A percentile compares a stretch with the other conserved stretches of the same genome.
phyloP scores from a whole-genome alignment of 2,888 invertebrate genomes.

The Isoperla grammatica region DNA sequence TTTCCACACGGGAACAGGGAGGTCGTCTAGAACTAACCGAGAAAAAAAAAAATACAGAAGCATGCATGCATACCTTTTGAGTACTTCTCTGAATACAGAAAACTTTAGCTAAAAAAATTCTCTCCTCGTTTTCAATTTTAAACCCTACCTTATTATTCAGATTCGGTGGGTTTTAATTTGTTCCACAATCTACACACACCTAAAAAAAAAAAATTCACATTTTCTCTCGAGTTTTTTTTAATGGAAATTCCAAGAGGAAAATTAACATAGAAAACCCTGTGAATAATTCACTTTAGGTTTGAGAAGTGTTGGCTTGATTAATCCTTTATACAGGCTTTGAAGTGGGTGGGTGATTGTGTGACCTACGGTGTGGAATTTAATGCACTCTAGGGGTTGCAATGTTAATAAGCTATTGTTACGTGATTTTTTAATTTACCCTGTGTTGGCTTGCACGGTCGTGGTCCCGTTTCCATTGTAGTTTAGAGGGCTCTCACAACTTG shows the following conservation, averaged over 20 bases:
- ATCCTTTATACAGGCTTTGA: too few relatives aligned
- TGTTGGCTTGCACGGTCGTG: too few relatives aligned
- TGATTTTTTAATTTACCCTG: too few relatives aligned
- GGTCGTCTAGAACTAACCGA: neutral
- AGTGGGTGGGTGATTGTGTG: too few relatives aligned
- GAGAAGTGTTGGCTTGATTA: neutral
- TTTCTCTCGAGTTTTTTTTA: neutral
- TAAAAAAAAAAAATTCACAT: neutral
- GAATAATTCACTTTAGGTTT: neutral
- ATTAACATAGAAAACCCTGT: neutral
- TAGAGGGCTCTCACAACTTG: too few relatives aligned
- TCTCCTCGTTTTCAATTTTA: neutral
- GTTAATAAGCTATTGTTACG: too few relatives aligned
- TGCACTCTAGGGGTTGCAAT: too few relatives aligned
- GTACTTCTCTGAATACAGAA: neutral
- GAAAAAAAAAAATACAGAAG: too few relatives aligned
- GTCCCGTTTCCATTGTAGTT: too few relatives aligned
- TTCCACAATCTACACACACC: neutral
- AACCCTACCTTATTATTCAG: neutral
- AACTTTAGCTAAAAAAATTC: neutral
- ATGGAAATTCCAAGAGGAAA: neutral
- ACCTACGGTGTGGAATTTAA: too few relatives aligned
- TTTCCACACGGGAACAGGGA: neutral
- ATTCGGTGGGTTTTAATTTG: slow-evolving; percentile 2
- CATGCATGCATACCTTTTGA: too few relatives aligned